A percentile compares a stretch with the other conserved stretches of the same genome.
Conservation (phyloP, 2,797 vertebrate species). For the Sebastes vulpes region DNA sequence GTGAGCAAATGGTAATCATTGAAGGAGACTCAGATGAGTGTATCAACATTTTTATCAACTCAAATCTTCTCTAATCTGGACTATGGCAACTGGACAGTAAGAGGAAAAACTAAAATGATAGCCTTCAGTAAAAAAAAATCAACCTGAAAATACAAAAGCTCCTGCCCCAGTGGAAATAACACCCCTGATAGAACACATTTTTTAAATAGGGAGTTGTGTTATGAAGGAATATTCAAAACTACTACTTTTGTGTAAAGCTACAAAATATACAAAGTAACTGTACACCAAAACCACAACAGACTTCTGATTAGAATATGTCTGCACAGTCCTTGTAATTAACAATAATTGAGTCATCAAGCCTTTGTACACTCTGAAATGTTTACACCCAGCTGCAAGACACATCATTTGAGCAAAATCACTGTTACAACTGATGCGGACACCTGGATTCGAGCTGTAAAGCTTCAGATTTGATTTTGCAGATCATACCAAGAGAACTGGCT, state of each 20-base stretch:
- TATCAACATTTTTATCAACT: background rate
- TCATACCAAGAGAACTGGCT: constrained; percentile 12
- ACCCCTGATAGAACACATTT: background rate
- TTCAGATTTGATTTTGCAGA: background rate
- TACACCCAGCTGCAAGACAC: constrained; percentile 20
- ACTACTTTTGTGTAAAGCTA: background rate
- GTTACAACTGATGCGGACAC: constrained; percentile 22
- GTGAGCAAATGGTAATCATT: background rate
- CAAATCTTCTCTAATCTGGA: background rate
- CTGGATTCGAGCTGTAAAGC: constrained; percentile 26
- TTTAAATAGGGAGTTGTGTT: background rate
- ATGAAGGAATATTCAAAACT: background rate
- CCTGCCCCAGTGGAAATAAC: background rate
- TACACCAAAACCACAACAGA: background rate
- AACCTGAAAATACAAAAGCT: background rate
- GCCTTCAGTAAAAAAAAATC: background rate
- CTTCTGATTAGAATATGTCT: constrained; percentile 23
- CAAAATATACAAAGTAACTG: constrained; percentile 1
- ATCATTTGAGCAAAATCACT: constrained; percentile 29
- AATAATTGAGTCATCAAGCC: constrained; percentile 26
- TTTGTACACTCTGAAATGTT: constrained; percentile 4
- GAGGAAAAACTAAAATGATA: background rate
- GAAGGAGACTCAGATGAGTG: background rate
- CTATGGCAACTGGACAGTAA: background rate
- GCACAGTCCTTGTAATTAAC: constrained; percentile 23